Percentiles rank a stretch among this genome's conserved stretches.
phyloP scores from a whole-genome alignment of 2,113 vertebrate species.

The Athene cunicularia region DNA sequence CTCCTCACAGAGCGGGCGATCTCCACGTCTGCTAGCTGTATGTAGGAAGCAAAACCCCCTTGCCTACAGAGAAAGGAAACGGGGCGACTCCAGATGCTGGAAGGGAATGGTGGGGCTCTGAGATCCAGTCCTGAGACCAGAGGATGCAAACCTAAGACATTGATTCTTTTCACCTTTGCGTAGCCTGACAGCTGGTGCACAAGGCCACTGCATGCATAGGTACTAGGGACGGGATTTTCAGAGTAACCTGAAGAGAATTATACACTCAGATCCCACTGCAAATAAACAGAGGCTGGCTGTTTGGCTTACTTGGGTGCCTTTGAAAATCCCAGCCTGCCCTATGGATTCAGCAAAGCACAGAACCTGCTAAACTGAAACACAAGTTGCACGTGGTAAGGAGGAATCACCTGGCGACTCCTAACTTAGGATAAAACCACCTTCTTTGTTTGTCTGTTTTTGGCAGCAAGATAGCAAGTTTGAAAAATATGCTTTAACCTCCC shows the following conservation, averaged over 20 bases:
- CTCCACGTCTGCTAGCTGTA: background rate
- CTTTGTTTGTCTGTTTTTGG: background rate
- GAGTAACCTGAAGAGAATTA: background rate
- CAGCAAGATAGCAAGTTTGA: background rate
- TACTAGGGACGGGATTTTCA: background rate
- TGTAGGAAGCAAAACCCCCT: background rate
- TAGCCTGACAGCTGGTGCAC: background rate
- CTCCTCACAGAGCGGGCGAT: background rate
- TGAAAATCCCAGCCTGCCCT: background rate
- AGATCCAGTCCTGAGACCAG: background rate
- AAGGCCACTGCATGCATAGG: fast-evolving
- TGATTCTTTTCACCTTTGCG: fast-evolving
- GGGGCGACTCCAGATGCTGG: background rate
- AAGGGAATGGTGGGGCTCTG: background rate
- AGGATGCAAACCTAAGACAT: background rate
- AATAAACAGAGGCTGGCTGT: fast-evolving
- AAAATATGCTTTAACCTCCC: background rate
- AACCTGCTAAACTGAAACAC: background rate
- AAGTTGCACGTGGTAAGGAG: too few species aligned
- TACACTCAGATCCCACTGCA: background rate
- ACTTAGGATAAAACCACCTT: background rate
- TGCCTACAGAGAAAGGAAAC: background rate
- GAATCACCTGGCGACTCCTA: background rate
- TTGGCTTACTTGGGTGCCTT: background rate
- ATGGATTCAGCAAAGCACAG: background rate